Percentiles rank a stretch among this genome's conserved stretches.
Evolutionary conservation across 2,797 vertebrate genomes (phyloP).

Genomic region (Todus mexicanus): DNA sequence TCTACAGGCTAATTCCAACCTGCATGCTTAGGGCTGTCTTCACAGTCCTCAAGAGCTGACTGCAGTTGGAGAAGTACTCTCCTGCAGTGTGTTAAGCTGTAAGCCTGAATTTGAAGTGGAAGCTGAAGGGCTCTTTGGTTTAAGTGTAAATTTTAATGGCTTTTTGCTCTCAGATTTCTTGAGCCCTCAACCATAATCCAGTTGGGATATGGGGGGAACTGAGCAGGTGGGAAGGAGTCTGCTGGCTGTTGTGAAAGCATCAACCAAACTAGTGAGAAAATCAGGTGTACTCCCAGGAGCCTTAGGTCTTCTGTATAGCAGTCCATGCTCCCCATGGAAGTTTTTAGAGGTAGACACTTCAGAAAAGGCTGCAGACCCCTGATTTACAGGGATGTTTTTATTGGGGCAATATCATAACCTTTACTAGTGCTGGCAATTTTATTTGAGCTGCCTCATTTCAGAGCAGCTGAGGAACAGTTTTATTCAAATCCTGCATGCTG

Average conservation of each 20-base stretch:
- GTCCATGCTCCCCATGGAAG: fast-evolving
- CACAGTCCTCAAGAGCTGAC: background rate
- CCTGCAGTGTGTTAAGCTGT: background rate
- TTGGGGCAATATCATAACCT: background rate
- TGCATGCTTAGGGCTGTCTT: background rate
- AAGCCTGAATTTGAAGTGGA: background rate
- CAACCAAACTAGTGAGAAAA: background rate
- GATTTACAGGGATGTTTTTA: background rate
- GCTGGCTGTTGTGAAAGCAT: background rate
- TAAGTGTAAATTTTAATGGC: background rate
- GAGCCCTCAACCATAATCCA: background rate
- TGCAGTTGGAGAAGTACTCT: background rate
- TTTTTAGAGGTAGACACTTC: background rate
- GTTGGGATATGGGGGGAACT: background rate
- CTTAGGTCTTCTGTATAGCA: background rate
- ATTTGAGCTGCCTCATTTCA: background rate
- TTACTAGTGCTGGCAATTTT: background rate
- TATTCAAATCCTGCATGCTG: fast-evolving
- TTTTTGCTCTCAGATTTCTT: background rate
- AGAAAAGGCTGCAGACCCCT: background rate
- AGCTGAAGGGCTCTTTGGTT: background rate
- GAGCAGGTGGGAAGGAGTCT: background rate
- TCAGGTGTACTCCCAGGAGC: background rate
- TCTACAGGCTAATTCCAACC: no score
- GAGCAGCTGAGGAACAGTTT: background rate